phyloP scores from a whole-genome alignment of 2,888 invertebrate genomes.

The Furcula furcula region DNA sequence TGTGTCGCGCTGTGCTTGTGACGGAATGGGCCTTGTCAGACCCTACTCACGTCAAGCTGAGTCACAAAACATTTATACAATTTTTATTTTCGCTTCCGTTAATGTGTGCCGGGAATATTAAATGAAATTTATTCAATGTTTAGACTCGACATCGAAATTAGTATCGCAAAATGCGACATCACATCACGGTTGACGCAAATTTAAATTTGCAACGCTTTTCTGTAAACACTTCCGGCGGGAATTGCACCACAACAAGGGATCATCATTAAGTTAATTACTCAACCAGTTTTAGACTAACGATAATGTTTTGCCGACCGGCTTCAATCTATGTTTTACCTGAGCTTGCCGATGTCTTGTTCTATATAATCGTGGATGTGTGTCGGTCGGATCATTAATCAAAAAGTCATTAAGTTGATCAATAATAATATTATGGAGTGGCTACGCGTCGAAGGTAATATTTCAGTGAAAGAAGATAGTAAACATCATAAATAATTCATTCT shows the following conservation, averaged over 20 bases:
- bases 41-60: constrained; percentile 57
- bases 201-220: constrained; percentile 28
- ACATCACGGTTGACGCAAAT: constrained; percentile 27
- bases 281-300: constrained; percentile 33
- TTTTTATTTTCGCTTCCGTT: constrained; percentile 30
- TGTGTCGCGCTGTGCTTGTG: constrained; percentile 46
- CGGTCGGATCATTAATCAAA: neutral
- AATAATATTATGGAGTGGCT: neutral
- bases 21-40: constrained; percentile 57
- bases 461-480: neutral
- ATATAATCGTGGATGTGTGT: neutral
- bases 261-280: constrained; percentile 48
- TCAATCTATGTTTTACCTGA: neutral
- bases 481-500: neutral
- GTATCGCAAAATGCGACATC: constrained; percentile 24
- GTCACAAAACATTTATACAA: constrained; percentile 46
- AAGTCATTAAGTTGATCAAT: constrained; percentile 2
- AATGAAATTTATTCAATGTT: constrained; percentile 36
- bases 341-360: neutral
- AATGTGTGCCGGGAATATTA: constrained; percentile 32
- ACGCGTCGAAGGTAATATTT: neutral
- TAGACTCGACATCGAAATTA: constrained; percentile 9
- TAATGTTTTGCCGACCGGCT: constrained; percentile 18
- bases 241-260: constrained; percentile 30
- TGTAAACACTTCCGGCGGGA: constrained; percentile 6